Evolutionary conservation across 2,113 vertebrate genomes (phyloP).

Genomic region (Actenoides hombroni): DNA sequence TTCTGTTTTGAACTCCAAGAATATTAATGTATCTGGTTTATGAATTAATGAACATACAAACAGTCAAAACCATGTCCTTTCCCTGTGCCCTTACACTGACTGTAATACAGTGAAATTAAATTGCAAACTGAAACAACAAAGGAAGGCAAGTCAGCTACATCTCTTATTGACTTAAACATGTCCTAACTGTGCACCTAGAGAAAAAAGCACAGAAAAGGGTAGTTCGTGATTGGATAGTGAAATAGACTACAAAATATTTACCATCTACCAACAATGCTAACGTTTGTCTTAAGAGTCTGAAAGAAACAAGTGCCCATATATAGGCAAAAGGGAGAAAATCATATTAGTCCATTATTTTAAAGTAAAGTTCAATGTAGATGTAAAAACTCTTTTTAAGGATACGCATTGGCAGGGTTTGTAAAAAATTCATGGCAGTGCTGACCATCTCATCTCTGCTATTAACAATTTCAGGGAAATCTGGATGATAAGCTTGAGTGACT

Average conservation of each 20-base stretch:
- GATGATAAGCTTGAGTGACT: neutral
- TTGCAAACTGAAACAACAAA: neutral
- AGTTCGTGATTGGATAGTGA: neutral
- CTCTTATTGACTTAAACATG: neutral
- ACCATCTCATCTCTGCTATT: neutral
- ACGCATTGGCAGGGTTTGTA: neutral
- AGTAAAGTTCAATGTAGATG: neutral
- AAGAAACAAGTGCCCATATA: neutral
- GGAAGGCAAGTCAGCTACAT: neutral
- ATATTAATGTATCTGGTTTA: neutral
- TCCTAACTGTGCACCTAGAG: neutral
- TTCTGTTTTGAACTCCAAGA: neutral
- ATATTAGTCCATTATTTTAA: neutral
- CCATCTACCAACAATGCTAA: neutral
- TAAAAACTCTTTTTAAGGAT: neutral
- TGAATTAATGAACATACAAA: neutral
- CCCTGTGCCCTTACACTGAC: neutral
- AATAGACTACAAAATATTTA: neutral
- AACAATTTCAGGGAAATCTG: neutral
- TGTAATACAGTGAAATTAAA: neutral
- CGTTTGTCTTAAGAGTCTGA: neutral
- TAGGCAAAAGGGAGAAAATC: accelerated
- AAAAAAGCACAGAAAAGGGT: neutral
- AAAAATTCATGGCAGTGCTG: accelerated
- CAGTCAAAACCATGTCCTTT: neutral